Evolutionary conservation across 1,140 invertebrate genomes (phyloP), one percentile per base, ranked within the genome.

Genomic region (Mamestra configurata): DNA sequence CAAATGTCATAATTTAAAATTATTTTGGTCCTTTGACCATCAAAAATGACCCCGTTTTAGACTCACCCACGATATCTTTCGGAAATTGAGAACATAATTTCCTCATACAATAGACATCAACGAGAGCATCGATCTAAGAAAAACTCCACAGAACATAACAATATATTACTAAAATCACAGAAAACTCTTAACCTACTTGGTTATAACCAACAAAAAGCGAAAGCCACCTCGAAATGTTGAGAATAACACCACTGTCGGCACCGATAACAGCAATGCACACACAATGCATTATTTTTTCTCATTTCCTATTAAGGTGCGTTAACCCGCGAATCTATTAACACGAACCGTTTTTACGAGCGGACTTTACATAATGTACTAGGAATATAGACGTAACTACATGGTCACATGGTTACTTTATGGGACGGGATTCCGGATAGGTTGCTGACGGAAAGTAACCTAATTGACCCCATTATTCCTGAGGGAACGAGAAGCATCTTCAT

Each of bases 251-350:
- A 66, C 4, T 66, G 61, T 31, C 18, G 61, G 13, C 61, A 40
- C 61, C 61, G 35, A 66, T 70, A 70, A 49, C 66, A 20, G 22
- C 66, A 70, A 15, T 70, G 37, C 37, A 70, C 66, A 35, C 24
- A 70, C 40, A 46, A 70, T 70, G 66, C 66, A 70, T 70, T 70
- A 70, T 46, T 70, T 70, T 70, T 70, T 70, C 64, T 46, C 66
- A 70, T 70, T 70, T 70, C 66, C 66, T 70, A 70, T 43, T 70
- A n/a, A 7, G 13, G 66, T 70, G 40, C 66, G 31, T 46, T 70
- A 49, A 70, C 66, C 40, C 20, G 43, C 40, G 66, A 70, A 70
- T 27, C 22, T 70, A 70, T 70, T 70, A 46, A 49, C 66, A n/a
- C 20, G n/a, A 11, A 11, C 35, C 35, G 59, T 66, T 66, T 64